Base-by-base conservation (phyloP, 2,888 invertebrate species). In the Dysmachus trigonus region DNA sequence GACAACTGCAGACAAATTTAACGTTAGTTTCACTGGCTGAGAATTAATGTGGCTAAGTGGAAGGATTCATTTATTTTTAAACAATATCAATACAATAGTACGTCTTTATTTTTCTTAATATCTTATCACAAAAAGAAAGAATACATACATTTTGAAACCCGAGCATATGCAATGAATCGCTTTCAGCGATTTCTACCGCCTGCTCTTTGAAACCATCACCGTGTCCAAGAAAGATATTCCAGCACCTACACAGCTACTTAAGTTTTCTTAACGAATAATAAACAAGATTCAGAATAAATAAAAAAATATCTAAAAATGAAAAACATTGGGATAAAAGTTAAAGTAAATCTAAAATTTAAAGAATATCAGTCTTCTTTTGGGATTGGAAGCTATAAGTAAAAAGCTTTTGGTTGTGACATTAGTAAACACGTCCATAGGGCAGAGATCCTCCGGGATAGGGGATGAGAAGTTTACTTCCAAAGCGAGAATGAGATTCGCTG, bases 361-460 rank as follows among this genome's bases (percentile, higher is more conserved):
- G 74, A 74, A 85, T 72, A 74, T 85, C 85, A 85, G 85, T 85
- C 85, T 85, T 85, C 73, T 47, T 62, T 27, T 62, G 27, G 18
- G 47, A 47, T 33, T 85, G 73, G 73, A 41, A 51, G 31, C 10
- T 38, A 81, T 41, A 82, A 71, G 10, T 47, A 47, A n/a, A n/a
- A n/a, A 18, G 27, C 53, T 51, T 47, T 74, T 74, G 51, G 31
- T 53, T 22, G 33, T 53, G 74, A 74, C 91, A 62, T 87, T 89
- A 92, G 88, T 92, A 92, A 38, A 92, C 92, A 53, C 92, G 89
- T 7, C 92, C 92, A 87, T 92, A 92, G 91, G 88, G 91, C 87
- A n/a, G 89, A 18, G 85, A 62, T 87, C 90, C 90, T 84, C 91
- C 91, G 89, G 91, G 90, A 85, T 92, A 92, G n/a, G 92, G 90